Base-by-base conservation (phyloP, 2,113 vertebrate genomes). In the Trogon surrucura region DNA sequence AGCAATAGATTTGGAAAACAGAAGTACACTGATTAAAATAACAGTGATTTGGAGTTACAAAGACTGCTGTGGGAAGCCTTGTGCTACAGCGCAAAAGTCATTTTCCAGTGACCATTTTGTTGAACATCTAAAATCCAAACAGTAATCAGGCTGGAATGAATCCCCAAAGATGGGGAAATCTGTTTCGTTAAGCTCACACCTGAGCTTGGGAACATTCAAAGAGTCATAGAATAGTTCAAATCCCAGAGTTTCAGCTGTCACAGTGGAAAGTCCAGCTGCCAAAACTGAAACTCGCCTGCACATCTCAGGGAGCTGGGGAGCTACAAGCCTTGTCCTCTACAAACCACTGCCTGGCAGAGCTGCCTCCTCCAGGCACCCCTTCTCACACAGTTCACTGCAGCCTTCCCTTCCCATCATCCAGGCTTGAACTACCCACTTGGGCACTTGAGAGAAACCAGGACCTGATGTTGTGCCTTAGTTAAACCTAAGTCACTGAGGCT, bases 1-100 rank as follows among this genome's bases (percentile, higher is more conserved):
- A 79, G 91, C 94, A 93, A 79, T 14, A 75, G 13, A 83, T 81
- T 17, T 78, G 85, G 81, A 85, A 93, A 96, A 83, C 71, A 90
- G 70, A 96, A 80, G 38, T 15, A 29, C 0, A 1, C 30, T 83
- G 83, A 94, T 89, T 83, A 92, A 91, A 91, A 69, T 67, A 97
- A 88, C 90, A 91, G 74, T 34, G 60, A 87, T 71, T 54, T 75
- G 58, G 38, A 88, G 41, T 85, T 80, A 22, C 79, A 92, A 85
- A 61, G 9, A 19, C n/a, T 10, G 6, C 77, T 27, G 32, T 7
- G 12, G 32, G 57, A 93, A 91, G 71, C 78, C 71, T 85, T 34
- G 22, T 58, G 30, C 62, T 85, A 45, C 57, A 84, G 65, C 25
- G 34, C 66, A 75, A 38, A 86, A 95, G 65, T 72, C 0, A 54